Evolutionary conservation across 1,140 invertebrate species (phyloP).

Genomic region (Pissodes strobi): DNA sequence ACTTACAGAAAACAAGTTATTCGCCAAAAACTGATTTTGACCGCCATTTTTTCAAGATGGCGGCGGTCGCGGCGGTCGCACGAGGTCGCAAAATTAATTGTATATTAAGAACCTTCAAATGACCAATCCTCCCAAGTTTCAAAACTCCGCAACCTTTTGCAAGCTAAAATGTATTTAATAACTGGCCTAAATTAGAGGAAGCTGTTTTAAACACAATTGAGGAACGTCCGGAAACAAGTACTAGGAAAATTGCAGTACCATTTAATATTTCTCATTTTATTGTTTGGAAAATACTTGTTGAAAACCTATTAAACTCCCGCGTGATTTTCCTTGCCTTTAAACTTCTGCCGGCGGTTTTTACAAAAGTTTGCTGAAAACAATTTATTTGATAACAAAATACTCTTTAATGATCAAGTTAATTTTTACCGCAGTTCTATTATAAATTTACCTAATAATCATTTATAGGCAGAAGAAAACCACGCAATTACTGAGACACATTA

Average conservation of each 20-base stretch:
- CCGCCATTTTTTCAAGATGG: no score
- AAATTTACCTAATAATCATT: conserved; percentile 25
- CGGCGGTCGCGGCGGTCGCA: no score
- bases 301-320: conserved; percentile 25
- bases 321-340: conserved; percentile 29
- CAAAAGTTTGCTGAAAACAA: conserved; percentile 1
- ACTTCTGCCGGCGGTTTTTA: conserved; percentile 31
- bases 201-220: conserved; percentile 26
- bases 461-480: conserved; percentile 26
- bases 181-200: conserved; percentile 30
- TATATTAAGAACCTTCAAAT: no score
- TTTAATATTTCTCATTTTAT: conserved; percentile 26
- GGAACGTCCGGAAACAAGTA: no score
- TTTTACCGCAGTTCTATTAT: conserved; percentile 13
- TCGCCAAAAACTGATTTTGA: no score
- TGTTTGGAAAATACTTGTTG: conserved; percentile 28
- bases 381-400: conserved; percentile 4
- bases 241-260: conserved; percentile 25
- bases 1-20: no score
- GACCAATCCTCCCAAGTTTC: no score
- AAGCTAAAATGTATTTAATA: no score
- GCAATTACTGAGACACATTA: conserved; percentile 18
- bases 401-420: conserved; percentile 25
- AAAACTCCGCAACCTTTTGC: no score
- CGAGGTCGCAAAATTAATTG: no score